Conservation (phyloP, 2,888 invertebrate genomes). For the Fabriciana adippe region DNA sequence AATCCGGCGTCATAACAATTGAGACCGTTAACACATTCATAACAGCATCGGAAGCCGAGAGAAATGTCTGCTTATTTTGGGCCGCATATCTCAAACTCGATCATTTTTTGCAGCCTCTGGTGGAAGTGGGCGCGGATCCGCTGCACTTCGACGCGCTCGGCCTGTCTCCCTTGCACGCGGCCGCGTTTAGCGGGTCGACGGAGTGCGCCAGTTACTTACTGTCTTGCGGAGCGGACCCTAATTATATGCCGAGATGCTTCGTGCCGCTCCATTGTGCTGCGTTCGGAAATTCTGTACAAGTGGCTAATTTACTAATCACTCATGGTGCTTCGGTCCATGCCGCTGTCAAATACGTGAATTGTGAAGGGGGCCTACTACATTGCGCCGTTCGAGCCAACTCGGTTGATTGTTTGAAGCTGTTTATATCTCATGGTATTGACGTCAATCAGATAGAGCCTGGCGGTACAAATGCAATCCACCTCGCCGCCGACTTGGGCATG, state of each 20-base stretch:
- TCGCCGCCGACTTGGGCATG: conserved; percentile 91
- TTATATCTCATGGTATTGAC: conserved; percentile 88
- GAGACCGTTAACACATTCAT: conserved; percentile 81
- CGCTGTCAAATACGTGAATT: conserved; percentile 84
- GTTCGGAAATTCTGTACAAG: conserved; percentile 92
- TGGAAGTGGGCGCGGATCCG: conserved; percentile 87
- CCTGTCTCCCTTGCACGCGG: conserved; percentile 88
- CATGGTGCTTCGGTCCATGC: conserved; percentile 87
- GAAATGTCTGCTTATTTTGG: conserved; percentile 88
- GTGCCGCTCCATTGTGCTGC: conserved; percentile 95
- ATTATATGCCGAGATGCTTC: conserved; percentile 86
- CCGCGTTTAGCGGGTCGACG: conserved; percentile 89
- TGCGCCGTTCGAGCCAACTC: conserved; percentile 93
- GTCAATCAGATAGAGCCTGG: conserved; percentile 89
- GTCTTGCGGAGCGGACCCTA: conserved; percentile 85
- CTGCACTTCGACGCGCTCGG: conserved; percentile 88
- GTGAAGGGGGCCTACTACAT: conserved; percentile 90
- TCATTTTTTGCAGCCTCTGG: conserved; percentile 84
- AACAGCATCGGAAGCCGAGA: conserved; percentile 84
- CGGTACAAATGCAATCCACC: conserved; percentile 90
- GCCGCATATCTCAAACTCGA: conserved; percentile 87
- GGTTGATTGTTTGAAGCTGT: conserved; percentile 88
- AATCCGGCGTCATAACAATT: conserved; percentile 84
- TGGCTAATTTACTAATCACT: conserved; percentile 89
- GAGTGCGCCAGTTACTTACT: conserved; percentile 87